Evolutionary conservation across 2,888 invertebrate genomes (phyloP).

Genomic region (Drosophila mettleri): DNA sequence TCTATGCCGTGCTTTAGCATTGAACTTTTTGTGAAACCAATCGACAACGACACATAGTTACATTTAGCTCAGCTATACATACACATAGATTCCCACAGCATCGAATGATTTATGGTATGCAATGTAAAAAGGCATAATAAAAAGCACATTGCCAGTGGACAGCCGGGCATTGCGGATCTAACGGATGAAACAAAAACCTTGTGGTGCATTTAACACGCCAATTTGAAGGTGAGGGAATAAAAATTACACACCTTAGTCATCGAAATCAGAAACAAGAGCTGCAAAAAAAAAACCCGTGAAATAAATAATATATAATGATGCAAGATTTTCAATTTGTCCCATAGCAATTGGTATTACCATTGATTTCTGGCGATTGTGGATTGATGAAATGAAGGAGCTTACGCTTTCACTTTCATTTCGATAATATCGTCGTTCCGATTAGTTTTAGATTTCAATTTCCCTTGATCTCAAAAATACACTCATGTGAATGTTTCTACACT

Average conservation of each 20-base stretch:
- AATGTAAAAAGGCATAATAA: constrained; percentile 70
- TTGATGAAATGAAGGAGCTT: constrained; percentile 77
- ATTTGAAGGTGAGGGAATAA: constrained; percentile 27
- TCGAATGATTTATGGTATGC: constrained; percentile 74
- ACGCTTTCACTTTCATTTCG: too few species aligned
- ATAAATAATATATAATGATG: constrained; percentile 75
- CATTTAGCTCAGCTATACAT: constrained; percentile 37
- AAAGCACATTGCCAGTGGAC: constrained; percentile 55
- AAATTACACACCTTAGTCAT: constrained; percentile 50
- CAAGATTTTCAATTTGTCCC: constrained; percentile 60
- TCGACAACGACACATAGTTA: constrained; percentile 44
- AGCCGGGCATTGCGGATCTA: constrained; percentile 74
- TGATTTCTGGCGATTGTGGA: constrained; percentile 80
- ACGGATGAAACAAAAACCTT: constrained; percentile 81
- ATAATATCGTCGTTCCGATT: neutral
- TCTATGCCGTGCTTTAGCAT: constrained; percentile 66
- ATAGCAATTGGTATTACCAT: constrained; percentile 70
- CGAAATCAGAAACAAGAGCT: constrained; percentile 27
- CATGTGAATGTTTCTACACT: too few species aligned
- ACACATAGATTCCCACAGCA: constrained; percentile 71
- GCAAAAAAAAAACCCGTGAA: constrained; percentile 62
- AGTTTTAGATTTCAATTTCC: neutral
- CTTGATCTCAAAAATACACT: too few species aligned
- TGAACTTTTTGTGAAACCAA: constrained; percentile 69
- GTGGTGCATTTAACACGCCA: constrained; percentile 79